phyloP scores from a whole-genome alignment of 2,797 vertebrate species.

The Galago senegalensis region DNA sequence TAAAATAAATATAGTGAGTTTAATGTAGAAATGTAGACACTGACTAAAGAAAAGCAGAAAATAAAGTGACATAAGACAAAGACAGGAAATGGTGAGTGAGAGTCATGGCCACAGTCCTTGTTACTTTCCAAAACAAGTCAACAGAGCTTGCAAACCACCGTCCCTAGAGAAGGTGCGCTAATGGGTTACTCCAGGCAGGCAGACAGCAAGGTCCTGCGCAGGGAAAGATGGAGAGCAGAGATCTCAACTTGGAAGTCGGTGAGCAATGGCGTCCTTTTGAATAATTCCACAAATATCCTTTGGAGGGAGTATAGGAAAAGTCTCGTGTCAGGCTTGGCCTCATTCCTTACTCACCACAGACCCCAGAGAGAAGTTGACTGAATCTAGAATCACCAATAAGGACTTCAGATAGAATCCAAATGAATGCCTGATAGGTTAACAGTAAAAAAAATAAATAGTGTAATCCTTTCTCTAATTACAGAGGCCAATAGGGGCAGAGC shows the following conservation, averaged over 20 bases:
- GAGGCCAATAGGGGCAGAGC: not conserved
- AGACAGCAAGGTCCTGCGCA: not conserved
- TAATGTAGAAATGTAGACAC: not conserved
- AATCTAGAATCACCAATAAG: not conserved
- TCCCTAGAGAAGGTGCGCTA: not conserved
- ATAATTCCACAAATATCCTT: not conserved
- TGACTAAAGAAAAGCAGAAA: not conserved
- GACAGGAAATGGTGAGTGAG: not conserved
- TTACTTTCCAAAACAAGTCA: not conserved
- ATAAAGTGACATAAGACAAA: not conserved
- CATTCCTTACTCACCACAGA: not conserved
- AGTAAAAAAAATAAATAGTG: not conserved
- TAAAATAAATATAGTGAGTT: not conserved
- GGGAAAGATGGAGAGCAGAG: not conserved
- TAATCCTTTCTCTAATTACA: not conserved
- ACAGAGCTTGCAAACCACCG: not conserved
- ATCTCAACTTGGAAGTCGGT: not conserved
- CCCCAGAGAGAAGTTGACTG: not conserved
- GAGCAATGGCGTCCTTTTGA: not conserved
- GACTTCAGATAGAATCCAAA: not conserved
- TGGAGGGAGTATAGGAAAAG: not conserved
- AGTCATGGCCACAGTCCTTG: not conserved
- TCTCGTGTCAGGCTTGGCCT: not conserved
- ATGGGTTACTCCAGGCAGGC: too few relatives aligned
- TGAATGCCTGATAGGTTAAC: not conserved